Conservation (phyloP, 2,888 invertebrate genomes). For the Leucoptera coffeella region DNA sequence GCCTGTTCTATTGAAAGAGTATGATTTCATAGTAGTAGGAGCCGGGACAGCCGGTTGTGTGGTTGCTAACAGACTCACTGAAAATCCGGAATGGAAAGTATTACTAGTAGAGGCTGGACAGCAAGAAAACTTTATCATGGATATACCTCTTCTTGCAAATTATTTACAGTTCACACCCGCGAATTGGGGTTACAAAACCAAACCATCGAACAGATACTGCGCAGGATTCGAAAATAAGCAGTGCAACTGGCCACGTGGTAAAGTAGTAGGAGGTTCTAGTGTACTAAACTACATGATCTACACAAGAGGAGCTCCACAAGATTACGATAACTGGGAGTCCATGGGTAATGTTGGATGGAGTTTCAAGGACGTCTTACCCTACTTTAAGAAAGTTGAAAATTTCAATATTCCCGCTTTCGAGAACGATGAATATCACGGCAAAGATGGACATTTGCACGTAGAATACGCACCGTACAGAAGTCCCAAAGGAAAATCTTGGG, state of each 20-base stretch:
- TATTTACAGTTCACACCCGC: conserved; percentile 65
- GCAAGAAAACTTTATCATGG: conserved; percentile 67
- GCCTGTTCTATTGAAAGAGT: conserved; percentile 43
- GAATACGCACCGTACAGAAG: conserved; percentile 48
- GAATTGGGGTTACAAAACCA: conserved; percentile 79
- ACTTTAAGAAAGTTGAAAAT: conserved; percentile 74
- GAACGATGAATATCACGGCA: conserved; percentile 46
- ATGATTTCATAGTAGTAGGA: conserved; percentile 73
- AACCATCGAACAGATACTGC: conserved; percentile 66
- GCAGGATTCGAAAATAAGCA: conserved; percentile 67
- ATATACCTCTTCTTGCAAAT: conserved; percentile 67
- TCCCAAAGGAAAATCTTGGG: conserved; percentile 45
- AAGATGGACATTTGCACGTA: conserved; percentile 52
- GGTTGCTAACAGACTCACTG: conserved; percentile 66
- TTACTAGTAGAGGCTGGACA: conserved; percentile 69
- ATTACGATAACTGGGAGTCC: conserved; percentile 72
- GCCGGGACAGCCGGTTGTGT: conserved; percentile 78
- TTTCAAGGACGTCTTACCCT: conserved; percentile 64
- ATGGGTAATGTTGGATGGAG: conserved; percentile 71
- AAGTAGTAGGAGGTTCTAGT: conserved; percentile 76
- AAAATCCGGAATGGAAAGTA: conserved; percentile 61
- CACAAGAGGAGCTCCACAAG: conserved; percentile 61
- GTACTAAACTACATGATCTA: conserved; percentile 79
- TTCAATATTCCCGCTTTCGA: conserved; percentile 52
- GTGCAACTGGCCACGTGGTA: conserved; percentile 76